Conservation (phyloP, 2,888 invertebrate species). For the Acheta domesticus region DNA sequence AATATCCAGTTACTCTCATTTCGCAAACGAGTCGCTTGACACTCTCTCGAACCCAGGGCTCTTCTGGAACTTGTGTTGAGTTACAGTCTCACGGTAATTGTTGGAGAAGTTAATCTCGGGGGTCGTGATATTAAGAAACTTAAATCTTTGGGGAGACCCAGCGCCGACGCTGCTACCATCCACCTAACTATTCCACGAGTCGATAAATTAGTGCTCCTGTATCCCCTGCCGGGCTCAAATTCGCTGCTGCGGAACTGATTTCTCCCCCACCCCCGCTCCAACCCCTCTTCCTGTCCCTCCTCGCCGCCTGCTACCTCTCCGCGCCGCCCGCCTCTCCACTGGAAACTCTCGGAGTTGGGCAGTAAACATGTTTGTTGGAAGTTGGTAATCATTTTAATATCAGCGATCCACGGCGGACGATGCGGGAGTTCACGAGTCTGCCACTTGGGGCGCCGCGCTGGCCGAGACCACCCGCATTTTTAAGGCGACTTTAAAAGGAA, state of each 20-base stretch:
- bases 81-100: not conserved
- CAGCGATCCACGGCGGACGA: not conserved
- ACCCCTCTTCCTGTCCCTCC: not conserved
- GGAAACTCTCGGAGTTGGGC: constrained; percentile 18
- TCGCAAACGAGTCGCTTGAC: no score
- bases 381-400: constrained; percentile 18
- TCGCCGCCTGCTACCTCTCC: not conserved
- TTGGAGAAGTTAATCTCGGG: not conserved
- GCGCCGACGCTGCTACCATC: not conserved
- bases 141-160: not conserved
- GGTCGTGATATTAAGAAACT: not conserved
- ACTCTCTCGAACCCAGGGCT: no score
- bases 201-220: not conserved
- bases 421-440: no score
- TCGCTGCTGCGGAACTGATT: not conserved
- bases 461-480: no score
- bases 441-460: no score
- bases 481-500: no score
- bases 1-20: no score
- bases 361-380: constrained; percentile 18
- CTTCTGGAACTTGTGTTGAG: not conserved
- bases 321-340: not conserved
- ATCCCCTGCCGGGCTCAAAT: not conserved
- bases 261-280: not conserved
- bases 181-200: not conserved